Evolutionary conservation across 2,113 vertebrate genomes (phyloP), one percentile per base, ranked within the genome.

Genomic region (Indicator indicator): DNA sequence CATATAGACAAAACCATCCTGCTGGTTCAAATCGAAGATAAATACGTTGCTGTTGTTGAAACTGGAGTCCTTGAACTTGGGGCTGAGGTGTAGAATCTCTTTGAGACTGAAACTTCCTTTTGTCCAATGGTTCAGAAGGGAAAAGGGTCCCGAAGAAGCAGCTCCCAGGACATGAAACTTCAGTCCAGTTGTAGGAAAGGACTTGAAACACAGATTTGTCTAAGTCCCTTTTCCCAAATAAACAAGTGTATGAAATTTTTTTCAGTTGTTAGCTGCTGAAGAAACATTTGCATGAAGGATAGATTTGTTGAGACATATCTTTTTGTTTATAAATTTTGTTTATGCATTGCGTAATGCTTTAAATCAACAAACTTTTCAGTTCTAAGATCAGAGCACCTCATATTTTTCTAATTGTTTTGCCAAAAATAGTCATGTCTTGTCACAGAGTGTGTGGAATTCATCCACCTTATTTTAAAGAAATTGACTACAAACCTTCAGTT

Each of bases 1-100:
- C 99, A 99, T 96, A 99, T 99, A 95, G 99, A 99, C 98, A 99
- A 99, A 98, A 99, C 99, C 98, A 99, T 99, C 98, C 98, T 99
- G 97, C 99, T 99, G 97, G 99, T 99, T 97, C 99, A 99, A 98
- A 99, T 99, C 95, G 99, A 99, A 91, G 99, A 99, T 94, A 99
- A 99, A 98, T 98, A 99, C 12, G 99, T 99, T 98, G 99, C 99
- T 98, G 97, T 99, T 94, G 97, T 99, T 95, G 99, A 99, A 98
- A 99, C 98, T 59, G 99, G 99, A 97, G 98, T 99, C 96, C 98
- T 99, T 88, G 99, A 99, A 98, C 98, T 99, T 96, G 99, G 99
- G 72, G 99, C 99, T 78, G 99, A 99, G 98, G 99, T 99, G 87
- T 99, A 98, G 99, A 94, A 94, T 95, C 86, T 59, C n/a, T 92